Base-by-base conservation (phyloP, 2,797 vertebrate genomes). In the Mus minutoides region DNA sequence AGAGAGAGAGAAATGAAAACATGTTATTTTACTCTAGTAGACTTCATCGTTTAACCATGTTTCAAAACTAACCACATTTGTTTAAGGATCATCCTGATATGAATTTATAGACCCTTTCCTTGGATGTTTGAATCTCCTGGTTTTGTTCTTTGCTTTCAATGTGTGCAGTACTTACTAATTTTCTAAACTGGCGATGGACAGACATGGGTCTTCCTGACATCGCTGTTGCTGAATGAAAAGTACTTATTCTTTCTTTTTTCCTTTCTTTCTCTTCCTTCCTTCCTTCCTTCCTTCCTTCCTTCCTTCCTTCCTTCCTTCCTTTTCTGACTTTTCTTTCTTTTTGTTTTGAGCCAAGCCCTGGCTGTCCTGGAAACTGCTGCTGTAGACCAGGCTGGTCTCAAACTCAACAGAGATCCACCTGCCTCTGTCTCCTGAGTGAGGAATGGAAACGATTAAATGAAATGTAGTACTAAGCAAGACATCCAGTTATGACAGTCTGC, bases 391-490 rank as follows among this genome's bases (percentile, higher is more conserved):
- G 17, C 40, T 64, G 40, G 29, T 43, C 43, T 64, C 4, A 2
- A 46, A 67, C 60, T 85, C 29, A n/a, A n/a, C 29, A 85, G 29
- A 67, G 43, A 67, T 67, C 19, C 11, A 49, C 19, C 17, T 22
- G 60, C 60, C 60, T 67, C 40, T 64, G 60, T 34, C 82, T 85
- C 82, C 2, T 19, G 11, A 49, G 60, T 67, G 17, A 1, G 19
- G 71, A 80, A 90, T 94, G 76, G 76, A 88, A 91, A 46, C 52
- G 62, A 80, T 71, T 64, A 92, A 82, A 54, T 56, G 60, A 84
- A 91, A 94, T 46, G 29, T n/a, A n/a, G 24, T 34, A 82, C 56
- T 56, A 92, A 94, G 78, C 67, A 91, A 93, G 62, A 76, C 87
- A 87, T 95, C 40, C 56, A 21, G 83, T 95, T 76, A 86, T 76